These are phyloP conservation scores for Orestias chungarensis DNA, from an alignment of 2,797 vertebrate genomes.

Conservation along the genomic window DNA sequence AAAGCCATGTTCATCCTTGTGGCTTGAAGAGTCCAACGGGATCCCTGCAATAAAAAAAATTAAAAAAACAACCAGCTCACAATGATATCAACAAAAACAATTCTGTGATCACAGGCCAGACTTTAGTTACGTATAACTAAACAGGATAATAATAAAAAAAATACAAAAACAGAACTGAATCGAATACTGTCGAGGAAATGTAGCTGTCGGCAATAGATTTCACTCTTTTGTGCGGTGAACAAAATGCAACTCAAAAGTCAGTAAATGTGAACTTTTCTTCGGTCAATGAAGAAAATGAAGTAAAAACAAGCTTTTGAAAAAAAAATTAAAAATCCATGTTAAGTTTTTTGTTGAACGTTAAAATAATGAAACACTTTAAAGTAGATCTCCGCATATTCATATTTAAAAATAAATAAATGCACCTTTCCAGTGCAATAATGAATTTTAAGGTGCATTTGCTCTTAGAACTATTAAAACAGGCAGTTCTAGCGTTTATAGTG, in stretches of 20 bases:
- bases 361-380: too few species aligned
- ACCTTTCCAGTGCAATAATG: too few species aligned
- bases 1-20: constrained; percentile 93
- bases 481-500: too few species aligned
- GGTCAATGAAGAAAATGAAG: constrained; percentile 13
- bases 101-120: not conserved
- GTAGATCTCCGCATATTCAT: not conserved
- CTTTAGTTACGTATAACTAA: not conserved
- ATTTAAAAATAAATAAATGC: too few species aligned
- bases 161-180: not conserved
- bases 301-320: constrained; percentile 10
- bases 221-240: too few species aligned
- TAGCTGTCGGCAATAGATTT: too few species aligned
- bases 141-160: not conserved
- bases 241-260: constrained; percentile 10
- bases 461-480: too few species aligned
- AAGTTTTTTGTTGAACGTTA: too few species aligned
- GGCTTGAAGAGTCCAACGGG: constrained; percentile 96
- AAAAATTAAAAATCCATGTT: too few species aligned
- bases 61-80: too few species aligned
- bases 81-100: not conserved
- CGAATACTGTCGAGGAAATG: not conserved
- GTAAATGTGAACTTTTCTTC: constrained; percentile 5
- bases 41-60: constrained; percentile 84
- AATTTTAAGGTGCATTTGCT: too few species aligned